These are phyloP conservation scores for Anisognathus igniventris DNA, from an alignment of 2,797 vertebrate species.

Conservation along the genomic window DNA sequence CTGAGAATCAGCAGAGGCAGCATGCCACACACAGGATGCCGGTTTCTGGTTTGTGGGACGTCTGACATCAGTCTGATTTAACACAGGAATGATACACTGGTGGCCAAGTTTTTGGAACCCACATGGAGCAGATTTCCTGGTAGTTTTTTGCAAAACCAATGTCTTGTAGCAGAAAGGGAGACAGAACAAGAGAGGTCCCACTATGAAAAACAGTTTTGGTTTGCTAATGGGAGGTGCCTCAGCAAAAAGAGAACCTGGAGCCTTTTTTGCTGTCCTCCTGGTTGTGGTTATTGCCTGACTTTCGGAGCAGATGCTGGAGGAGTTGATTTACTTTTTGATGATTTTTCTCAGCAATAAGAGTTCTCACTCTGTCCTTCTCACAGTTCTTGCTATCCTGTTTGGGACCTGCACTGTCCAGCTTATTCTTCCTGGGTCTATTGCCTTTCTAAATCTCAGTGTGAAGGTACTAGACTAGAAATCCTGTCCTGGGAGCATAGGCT, in stretches of 20 bases:
- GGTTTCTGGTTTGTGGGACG: not conserved
- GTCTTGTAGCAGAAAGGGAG: not conserved
- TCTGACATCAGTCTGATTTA: not conserved
- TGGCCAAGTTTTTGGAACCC: not conserved
- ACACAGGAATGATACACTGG: not conserved
- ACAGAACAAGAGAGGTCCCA: not conserved
- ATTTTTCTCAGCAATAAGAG: not conserved
- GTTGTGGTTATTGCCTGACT: not conserved
- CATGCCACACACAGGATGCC: not conserved
- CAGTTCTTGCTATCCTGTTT: not conserved
- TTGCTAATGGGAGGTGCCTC: not conserved
- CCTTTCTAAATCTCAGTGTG: not conserved
- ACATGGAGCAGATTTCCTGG: not conserved
- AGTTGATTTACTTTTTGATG: not conserved
- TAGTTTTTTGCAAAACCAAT: not conserved
- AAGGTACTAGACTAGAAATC: slow-evolving; percentile 12
- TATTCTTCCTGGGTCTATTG: not conserved
- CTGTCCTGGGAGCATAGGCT: not conserved
- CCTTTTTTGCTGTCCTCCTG: not conserved
- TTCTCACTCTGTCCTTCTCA: not conserved
- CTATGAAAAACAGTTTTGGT: not conserved
- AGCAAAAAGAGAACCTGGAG: not conserved
- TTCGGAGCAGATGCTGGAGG: not conserved
- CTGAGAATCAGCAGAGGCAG: not conserved
- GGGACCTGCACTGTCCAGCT: not conserved